Percentiles rank a stretch among this genome's conserved stretches.
Evolutionary conservation across 2,113 vertebrate genomes (phyloP).

Genomic region (Nibea albiflora): DNA sequence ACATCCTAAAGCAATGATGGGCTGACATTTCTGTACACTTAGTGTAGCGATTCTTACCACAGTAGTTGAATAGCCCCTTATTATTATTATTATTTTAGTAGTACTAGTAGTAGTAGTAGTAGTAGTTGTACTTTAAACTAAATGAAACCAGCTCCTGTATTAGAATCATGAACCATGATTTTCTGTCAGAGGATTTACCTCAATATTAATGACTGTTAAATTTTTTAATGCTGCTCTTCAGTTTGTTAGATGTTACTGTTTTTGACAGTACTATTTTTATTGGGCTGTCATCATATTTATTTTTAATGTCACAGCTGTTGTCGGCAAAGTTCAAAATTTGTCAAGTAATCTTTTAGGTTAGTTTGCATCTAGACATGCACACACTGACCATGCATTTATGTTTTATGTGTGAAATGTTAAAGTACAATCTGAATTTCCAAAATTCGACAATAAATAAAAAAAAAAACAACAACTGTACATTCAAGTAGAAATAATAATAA

Average conservation of each 20-base stretch:
- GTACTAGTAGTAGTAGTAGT: too few relatives aligned
- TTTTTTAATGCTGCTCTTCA: slow-evolving; percentile 26
- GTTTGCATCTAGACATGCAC: not conserved
- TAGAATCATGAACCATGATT: not conserved
- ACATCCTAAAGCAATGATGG: too few relatives aligned
- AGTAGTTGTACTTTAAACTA: too few relatives aligned
- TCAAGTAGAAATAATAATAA: not conserved
- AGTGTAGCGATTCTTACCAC: too few relatives aligned
- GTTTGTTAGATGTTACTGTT: slow-evolving; percentile 18
- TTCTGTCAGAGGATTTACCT: slow-evolving; percentile 3
- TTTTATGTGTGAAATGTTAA: not conserved
- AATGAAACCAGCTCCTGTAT: not conserved
- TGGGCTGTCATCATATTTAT: slow-evolving; percentile 26
- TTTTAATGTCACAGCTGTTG: slow-evolving; percentile 56
- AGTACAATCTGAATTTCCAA: not conserved
- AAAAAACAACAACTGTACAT: not conserved
- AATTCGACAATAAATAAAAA: too few relatives aligned
- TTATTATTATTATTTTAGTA: too few relatives aligned
- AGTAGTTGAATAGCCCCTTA: too few relatives aligned
- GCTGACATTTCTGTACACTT: too few relatives aligned
- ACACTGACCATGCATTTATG: not conserved
- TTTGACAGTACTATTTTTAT: slow-evolving; percentile 49
- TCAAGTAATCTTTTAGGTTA: slow-evolving; percentile 12
- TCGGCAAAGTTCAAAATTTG: slow-evolving; percentile 26
- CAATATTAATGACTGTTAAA: slow-evolving; percentile 41